Evolutionary conservation across 1,140 invertebrate species (phyloP).

Genomic region (Polypedilum vanderplanki): DNA sequence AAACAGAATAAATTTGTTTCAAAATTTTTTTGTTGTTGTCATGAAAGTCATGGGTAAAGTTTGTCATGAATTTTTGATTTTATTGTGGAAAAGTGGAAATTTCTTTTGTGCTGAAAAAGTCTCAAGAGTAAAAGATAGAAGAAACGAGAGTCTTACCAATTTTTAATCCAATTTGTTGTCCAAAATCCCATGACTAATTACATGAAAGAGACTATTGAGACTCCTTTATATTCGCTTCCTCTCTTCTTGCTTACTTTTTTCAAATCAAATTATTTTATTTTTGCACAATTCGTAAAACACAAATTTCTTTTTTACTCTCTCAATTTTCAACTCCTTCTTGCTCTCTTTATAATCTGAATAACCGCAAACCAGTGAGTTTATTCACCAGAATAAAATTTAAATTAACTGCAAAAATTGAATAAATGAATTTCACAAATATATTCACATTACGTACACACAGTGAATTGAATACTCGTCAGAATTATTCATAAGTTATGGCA

Average conservation of each 20-base stretch:
- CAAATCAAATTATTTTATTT: background rate
- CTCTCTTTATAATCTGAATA: background rate
- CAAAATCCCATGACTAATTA: conserved; percentile 18
- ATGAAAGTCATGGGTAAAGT: no score
- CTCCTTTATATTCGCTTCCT: background rate
- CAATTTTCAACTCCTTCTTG: background rate
- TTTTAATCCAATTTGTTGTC: background rate
- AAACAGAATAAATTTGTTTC: no score
- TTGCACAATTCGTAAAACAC: background rate
- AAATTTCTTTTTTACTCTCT: background rate
- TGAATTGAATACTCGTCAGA: no score
- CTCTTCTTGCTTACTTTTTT: background rate
- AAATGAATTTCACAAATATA: background rate
- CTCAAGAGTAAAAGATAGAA: background rate
- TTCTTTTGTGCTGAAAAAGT: no score
- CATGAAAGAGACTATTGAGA: background rate
- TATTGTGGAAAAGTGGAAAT: no score
- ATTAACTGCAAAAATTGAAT: conserved; percentile 19
- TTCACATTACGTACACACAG: no score
- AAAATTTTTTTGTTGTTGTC: no score
- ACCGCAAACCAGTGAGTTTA: background rate
- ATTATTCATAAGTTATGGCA: no score
- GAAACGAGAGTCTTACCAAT: background rate
- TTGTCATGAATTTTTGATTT: no score
- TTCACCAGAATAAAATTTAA: conserved; percentile 19